These are phyloP conservation scores for Ylistrum balloti DNA, from an alignment of 1,140 invertebrate species.

Conservation along the genomic window DNA sequence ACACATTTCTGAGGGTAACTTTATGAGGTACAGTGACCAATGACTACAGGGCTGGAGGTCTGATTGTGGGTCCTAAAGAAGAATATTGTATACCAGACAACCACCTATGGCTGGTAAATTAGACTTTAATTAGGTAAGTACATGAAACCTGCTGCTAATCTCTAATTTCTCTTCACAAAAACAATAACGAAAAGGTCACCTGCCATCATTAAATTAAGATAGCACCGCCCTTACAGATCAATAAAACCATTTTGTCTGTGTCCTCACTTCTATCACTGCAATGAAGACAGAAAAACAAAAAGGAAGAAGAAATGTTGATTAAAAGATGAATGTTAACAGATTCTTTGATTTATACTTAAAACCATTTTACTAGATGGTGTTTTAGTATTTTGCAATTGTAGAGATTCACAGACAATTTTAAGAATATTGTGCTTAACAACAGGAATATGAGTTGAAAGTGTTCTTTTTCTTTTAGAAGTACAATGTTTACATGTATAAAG, in stretches of 20 bases:
- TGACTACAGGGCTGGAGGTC: not conserved
- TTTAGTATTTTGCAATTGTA: no score
- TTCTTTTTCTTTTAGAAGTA: no score
- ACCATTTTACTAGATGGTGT: no score
- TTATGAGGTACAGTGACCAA: no score
- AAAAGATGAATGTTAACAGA: no score
- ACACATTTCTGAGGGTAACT: not conserved
- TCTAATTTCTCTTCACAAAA: not conserved
- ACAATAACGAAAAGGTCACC: slow-evolving; percentile 4
- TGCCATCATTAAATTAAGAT: not conserved
- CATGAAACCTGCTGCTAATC: not conserved
- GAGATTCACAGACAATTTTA: no score
- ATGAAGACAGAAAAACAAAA: not conserved
- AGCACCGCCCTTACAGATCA: not conserved
- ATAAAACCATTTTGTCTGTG: not conserved
- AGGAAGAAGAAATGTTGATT: no score
- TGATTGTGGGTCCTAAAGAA: not conserved
- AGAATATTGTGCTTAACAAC: no score
- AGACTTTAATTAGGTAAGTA: slow-evolving; percentile 6
- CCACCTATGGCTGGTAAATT: not conserved
- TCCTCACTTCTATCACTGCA: not conserved
- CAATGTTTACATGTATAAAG: no score
- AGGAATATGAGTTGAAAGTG: no score
- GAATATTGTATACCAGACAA: not conserved
- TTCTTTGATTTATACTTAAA: no score